phyloP scores from a whole-genome alignment of 2,888 invertebrate genomes.

The Hypomecis atomaria region DNA sequence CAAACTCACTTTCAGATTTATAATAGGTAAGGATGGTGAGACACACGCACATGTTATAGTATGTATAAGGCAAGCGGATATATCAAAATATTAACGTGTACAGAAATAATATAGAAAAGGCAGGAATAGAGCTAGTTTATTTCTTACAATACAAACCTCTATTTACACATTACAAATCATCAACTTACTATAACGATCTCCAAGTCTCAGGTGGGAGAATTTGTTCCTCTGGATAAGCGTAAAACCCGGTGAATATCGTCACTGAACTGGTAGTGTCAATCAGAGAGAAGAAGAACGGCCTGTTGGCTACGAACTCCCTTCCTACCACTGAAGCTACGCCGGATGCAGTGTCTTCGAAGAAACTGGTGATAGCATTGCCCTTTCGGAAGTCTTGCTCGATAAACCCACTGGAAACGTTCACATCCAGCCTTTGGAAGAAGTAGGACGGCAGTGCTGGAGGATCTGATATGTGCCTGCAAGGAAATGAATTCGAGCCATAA shows the following conservation, averaged over 20 bases:
- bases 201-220: not conserved
- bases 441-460: conserved; percentile 45
- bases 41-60: too few relatives aligned
- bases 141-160: not conserved
- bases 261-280: conserved; percentile 10
- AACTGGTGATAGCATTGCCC: not conserved
- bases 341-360: conserved; percentile 4
- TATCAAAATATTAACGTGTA: too few relatives aligned
- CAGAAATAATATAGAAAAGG: too few relatives aligned
- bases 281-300: conserved; percentile 16
- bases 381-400: not conserved
- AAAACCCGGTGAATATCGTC: conserved; percentile 10
- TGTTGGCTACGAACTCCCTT: conserved; percentile 25
- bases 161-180: not conserved
- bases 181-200: not conserved
- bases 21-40: too few relatives aligned
- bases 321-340: not conserved
- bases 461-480: conserved; percentile 42
- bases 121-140: too few relatives aligned
- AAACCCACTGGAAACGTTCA: conserved; percentile 6
- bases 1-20: too few relatives aligned
- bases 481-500: not conserved
- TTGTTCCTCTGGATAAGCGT: conserved; percentile 3
- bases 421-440: conserved; percentile 20
- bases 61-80: too few relatives aligned